Conservation (phyloP, 2,113 vertebrate genomes). For the Agelaius tricolor region DNA sequence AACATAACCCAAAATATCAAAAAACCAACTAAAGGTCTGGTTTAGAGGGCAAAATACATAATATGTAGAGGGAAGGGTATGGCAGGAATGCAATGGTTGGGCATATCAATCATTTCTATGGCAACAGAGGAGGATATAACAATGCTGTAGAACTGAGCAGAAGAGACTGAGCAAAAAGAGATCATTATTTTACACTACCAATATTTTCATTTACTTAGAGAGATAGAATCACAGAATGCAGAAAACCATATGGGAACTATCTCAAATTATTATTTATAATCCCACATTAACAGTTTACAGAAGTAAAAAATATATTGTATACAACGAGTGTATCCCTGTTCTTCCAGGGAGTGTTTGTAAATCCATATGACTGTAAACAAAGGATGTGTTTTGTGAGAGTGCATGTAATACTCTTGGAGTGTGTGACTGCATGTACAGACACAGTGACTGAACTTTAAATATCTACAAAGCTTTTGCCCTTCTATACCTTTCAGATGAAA, state of each 20-base stretch:
- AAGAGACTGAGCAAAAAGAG: neutral
- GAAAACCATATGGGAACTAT: neutral
- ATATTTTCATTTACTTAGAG: neutral
- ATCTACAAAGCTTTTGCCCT: neutral
- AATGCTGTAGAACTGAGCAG: neutral
- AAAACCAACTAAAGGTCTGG: neutral
- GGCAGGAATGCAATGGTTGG: constrained; percentile 10
- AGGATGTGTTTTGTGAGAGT: neutral
- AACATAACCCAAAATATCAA: neutral
- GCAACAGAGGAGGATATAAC: constrained; percentile 40
- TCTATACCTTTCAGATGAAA: neutral
- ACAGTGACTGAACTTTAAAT: neutral
- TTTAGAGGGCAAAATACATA: neutral
- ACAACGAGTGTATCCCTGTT: neutral
- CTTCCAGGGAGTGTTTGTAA: constrained; percentile 2
- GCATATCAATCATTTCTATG: constrained; percentile 63
- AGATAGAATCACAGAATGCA: neutral
- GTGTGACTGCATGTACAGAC: neutral
- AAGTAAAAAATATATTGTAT: neutral
- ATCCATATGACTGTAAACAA: constrained; percentile 9
- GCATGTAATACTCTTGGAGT: neutral
- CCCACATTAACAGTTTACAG: neutral
- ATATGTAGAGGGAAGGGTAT: neutral
- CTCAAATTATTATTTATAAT: neutral
- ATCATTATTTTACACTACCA: neutral